Evolutionary conservation across 2,113 vertebrate genomes (phyloP).

Genomic region (Psammodynastes pulverulentus): DNA sequence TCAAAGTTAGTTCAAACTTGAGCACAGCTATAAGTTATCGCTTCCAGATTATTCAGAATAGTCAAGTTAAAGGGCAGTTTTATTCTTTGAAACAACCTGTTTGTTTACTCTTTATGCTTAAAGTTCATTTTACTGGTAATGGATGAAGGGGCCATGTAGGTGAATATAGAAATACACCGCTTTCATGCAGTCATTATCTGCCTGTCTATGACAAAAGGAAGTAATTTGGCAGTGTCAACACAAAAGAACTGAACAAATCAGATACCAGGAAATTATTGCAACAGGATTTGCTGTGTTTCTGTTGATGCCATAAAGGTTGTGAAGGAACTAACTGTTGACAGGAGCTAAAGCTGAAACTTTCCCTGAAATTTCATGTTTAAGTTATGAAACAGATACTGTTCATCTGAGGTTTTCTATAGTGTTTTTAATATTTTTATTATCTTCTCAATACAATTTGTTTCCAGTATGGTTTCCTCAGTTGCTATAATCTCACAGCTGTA

Average conservation of each 20-base stretch:
- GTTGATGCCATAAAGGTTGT: conserved; percentile 59
- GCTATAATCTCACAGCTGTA: neutral
- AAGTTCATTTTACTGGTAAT: neutral
- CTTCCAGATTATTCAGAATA: conserved; percentile 25
- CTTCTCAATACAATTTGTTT: neutral
- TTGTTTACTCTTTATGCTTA: accelerated
- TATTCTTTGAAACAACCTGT: accelerated
- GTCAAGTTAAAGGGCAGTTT: neutral
- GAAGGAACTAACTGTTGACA: conserved; percentile 34
- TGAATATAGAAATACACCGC: neutral
- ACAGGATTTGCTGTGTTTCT: conserved; percentile 48
- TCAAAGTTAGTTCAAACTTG: conserved; percentile 28
- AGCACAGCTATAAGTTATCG: conserved; percentile 40
- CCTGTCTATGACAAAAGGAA: conserved; percentile 10
- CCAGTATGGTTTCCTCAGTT: neutral
- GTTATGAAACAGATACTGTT: conserved; percentile 44
- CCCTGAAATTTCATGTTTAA: conserved; percentile 41
- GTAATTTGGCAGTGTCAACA: conserved; percentile 42
- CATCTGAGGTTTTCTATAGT: neutral
- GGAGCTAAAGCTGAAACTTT: conserved; percentile 52
- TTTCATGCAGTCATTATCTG: neutral
- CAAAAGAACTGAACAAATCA: conserved; percentile 60
- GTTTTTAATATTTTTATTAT: neutral
- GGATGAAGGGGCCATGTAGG: neutral
- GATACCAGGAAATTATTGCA: conserved; percentile 55